Percentiles rank a stretch among this genome's conserved stretches.
Evolutionary conservation across 2,113 vertebrate species (phyloP).

Genomic region (Micronycteris hirsuta): DNA sequence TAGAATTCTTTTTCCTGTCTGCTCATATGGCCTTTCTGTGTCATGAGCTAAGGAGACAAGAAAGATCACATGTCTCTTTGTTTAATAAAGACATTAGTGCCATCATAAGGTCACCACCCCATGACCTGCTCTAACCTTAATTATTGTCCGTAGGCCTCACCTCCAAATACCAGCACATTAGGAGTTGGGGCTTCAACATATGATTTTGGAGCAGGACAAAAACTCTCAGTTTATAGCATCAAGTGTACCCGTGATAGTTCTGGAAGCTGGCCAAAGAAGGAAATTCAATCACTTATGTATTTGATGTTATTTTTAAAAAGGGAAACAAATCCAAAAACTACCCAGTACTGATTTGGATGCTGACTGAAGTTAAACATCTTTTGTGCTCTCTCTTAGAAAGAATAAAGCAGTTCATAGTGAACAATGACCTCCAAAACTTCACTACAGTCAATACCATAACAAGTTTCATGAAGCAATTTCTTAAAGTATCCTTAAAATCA

Average conservation of each 20-base stretch:
- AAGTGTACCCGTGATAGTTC: neutral
- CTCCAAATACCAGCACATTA: neutral
- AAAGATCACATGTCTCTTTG: neutral
- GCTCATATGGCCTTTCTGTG: neutral
- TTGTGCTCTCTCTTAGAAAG: neutral
- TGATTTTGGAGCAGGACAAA: neutral
- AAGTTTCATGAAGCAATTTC: neutral
- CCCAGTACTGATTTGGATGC: neutral
- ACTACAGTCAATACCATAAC: neutral
- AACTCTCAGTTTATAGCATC: neutral
- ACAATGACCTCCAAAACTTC: neutral
- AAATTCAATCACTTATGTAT: neutral
- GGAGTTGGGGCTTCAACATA: neutral
- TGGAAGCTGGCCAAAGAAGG: neutral
- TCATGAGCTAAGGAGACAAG: neutral
- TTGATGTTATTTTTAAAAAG: neutral
- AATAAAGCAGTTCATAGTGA: neutral
- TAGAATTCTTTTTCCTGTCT: neutral
- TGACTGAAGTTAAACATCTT: neutral
- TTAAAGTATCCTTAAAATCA: conserved; percentile 31
- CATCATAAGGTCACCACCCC: neutral
- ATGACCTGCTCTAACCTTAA: neutral
- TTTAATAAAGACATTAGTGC: neutral
- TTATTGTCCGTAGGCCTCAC: neutral
- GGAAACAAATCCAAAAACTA: neutral